Evolutionary conservation across 2,888 invertebrate species (phyloP), one percentile per base, ranked within the genome.

Genomic region (Pterostichus niger): DNA sequence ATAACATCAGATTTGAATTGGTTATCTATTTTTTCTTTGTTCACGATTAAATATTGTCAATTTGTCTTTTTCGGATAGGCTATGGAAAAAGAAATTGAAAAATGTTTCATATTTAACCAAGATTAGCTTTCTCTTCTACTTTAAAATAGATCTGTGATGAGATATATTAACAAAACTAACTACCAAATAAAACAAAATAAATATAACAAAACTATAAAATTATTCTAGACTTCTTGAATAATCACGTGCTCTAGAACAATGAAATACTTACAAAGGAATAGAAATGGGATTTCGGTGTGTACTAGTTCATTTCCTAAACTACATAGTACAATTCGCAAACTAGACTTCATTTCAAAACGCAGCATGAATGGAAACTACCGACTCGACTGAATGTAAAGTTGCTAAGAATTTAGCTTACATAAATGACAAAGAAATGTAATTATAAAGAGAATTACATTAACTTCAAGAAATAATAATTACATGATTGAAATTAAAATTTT

Each of bases 401-500:
- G n/a, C 35, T 64, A 64, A 64, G 64, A 35, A 35, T 64, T 35
- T 64, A 49, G n/a, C 49, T 56, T 15, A 40, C 40, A 6, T 44
- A 44, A 44, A 71, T 44, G 44, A 71, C 68, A 71, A 71, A 71
- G 68, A 44, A 17, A 71, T 71, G 40, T 13, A 71, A 71, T 71
- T 71, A 71, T 40, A 17, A 40, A 71, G 40, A 17, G 46, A 71
- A 44, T 71, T 44, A 68, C 5, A 33, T 61, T 64, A 11, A 64
- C 31, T 64, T 35, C 35, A 35, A 64, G 35, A 64, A 64, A 33
- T 33, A 64, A 64, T 64, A 64, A 35, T 11, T 64, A 35, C 35
- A 64, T 64, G 35, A 64, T 64, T 35, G 64, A 64, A 71, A 71
- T 71, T 71, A 71, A 44, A 71, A 44, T 71, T 71, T 71, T 44